These are phyloP conservation scores for Dinothrombium tinctorium DNA, from an alignment of 1,140 invertebrate species.

Conservation along the genomic window DNA sequence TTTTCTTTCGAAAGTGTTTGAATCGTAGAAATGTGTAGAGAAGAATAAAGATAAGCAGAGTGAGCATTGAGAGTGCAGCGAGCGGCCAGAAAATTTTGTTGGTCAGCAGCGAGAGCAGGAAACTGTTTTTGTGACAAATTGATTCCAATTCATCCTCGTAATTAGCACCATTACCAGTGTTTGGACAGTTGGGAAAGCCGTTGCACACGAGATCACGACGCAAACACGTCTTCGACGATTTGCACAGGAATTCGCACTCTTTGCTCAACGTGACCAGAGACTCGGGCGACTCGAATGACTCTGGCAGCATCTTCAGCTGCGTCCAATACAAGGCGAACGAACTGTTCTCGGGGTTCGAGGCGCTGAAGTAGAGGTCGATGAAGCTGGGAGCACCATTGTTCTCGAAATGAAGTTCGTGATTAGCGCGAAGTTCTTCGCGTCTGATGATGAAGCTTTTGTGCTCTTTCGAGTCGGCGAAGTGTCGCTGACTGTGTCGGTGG, in stretches of 20 bases:
- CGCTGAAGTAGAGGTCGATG: conserved; percentile 5
- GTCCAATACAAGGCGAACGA: conserved; percentile 15
- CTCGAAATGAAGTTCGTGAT: background rate
- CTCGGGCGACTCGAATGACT: conserved; percentile 11
- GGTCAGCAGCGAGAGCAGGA: background rate
- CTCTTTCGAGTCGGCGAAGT: no score
- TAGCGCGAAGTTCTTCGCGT: background rate
- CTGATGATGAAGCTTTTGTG: background rate
- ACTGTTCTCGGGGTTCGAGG: conserved; percentile 9
- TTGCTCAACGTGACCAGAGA: conserved; percentile 13
- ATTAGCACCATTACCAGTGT: background rate
- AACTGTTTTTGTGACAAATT: background rate
- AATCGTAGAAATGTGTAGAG: no score
- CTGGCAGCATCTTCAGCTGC: conserved; percentile 13
- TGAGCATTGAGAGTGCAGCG: background rate
- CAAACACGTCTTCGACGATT: conserved; percentile 50
- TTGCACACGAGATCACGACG: conserved; percentile 55
- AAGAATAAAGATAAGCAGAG: background rate
- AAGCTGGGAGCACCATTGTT: background rate
- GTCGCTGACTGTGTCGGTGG: background rate
- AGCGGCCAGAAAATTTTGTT: background rate
- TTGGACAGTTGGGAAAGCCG: conserved; percentile 57
- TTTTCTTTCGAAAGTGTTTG: no score
- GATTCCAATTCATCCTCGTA: background rate
- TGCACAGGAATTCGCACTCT: conserved; percentile 53